Evolutionary conservation across 2,888 invertebrate genomes (phyloP).

Genomic region (Listrodromus nycthemerus): DNA sequence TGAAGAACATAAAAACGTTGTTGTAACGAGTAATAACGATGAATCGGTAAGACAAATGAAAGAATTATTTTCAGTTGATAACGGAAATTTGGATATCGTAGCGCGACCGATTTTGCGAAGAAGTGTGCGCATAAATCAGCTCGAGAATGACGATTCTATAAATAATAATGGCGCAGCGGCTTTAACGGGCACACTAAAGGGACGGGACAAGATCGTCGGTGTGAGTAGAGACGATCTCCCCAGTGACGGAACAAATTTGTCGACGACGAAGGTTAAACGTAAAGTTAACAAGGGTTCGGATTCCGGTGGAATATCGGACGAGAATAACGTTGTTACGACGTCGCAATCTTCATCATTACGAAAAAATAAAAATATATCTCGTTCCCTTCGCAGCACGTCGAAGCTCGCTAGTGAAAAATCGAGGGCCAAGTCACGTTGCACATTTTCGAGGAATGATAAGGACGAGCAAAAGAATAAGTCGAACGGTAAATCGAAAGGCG

Average conservation of each 20-base stretch:
- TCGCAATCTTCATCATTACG: constrained; percentile 61
- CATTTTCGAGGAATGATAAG: constrained; percentile 63
- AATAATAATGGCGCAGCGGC: constrained; percentile 66
- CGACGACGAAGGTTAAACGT: constrained; percentile 64
- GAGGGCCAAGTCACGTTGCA: constrained; percentile 63
- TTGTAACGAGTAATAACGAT: constrained; percentile 48
- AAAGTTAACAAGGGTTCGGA: constrained; percentile 73
- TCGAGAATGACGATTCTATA: constrained; percentile 76
- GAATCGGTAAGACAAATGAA: constrained; percentile 66
- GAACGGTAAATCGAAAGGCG: constrained; percentile 64
- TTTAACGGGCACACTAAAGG: constrained; percentile 12
- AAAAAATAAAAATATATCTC: constrained; percentile 69
- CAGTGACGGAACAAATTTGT: constrained; percentile 59
- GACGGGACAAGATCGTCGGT: constrained; percentile 45
- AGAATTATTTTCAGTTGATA: constrained; percentile 66
- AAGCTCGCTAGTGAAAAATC: constrained; percentile 68
- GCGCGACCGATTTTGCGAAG: constrained; percentile 77
- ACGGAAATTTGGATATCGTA: constrained; percentile 64
- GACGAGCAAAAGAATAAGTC: constrained; percentile 63
- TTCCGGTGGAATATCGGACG: constrained; percentile 74
- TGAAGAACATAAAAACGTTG: not conserved
- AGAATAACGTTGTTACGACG: constrained; percentile 64
- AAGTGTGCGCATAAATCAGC: constrained; percentile 80
- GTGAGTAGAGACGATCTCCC: constrained; percentile 61
- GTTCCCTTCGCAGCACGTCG: constrained; percentile 72